Percentiles rank a stretch among this genome's conserved stretches.
Evolutionary conservation across 2,888 invertebrate genomes (phyloP).

Genomic region (Drosophila multiciliata): DNA sequence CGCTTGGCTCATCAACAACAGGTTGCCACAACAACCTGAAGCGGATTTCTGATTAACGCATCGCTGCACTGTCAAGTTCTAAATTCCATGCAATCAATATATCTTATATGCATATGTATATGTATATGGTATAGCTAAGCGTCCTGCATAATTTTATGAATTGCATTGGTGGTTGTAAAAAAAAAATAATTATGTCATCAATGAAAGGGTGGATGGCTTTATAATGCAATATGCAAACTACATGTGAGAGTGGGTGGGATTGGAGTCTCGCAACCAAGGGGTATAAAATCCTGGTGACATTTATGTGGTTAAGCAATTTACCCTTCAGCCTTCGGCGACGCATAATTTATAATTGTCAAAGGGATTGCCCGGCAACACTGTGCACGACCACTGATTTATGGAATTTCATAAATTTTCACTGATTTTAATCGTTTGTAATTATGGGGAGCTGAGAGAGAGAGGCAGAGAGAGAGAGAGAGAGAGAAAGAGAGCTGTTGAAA

Average conservation of each 20-base stretch:
- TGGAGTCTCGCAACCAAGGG: neutral
- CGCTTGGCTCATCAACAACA: conserved; percentile 36
- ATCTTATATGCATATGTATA: conserved; percentile 6
- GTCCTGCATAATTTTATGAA: conserved; percentile 27
- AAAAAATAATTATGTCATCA: conserved; percentile 48
- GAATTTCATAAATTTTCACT: conserved; percentile 83
- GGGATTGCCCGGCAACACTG: conserved; percentile 55
- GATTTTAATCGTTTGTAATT: conserved; percentile 84
- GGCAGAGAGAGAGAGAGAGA: neutral
- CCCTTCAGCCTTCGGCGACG: conserved; percentile 57
- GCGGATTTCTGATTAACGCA: conserved; percentile 48
- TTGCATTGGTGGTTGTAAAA: conserved; percentile 49
- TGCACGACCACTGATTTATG: conserved; percentile 77
- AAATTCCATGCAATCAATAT: conserved; percentile 39
- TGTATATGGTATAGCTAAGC: conserved; percentile 2
- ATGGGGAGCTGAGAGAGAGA: conserved; percentile 35
- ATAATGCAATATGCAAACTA: conserved; percentile 57
- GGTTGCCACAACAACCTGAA: conserved; percentile 56
- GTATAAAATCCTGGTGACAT: conserved; percentile 58
- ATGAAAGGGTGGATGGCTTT: conserved; percentile 17
- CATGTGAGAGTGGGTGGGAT: conserved; percentile 37
- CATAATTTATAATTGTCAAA: conserved; percentile 80
- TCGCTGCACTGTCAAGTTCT: conserved; percentile 60
- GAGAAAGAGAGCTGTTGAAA: conserved; percentile 8
- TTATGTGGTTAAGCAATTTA: conserved; percentile 76